These are phyloP conservation scores for Holcopasites calliopsidis DNA, from an alignment of 1,140 invertebrate species.

Conservation along the genomic window DNA sequence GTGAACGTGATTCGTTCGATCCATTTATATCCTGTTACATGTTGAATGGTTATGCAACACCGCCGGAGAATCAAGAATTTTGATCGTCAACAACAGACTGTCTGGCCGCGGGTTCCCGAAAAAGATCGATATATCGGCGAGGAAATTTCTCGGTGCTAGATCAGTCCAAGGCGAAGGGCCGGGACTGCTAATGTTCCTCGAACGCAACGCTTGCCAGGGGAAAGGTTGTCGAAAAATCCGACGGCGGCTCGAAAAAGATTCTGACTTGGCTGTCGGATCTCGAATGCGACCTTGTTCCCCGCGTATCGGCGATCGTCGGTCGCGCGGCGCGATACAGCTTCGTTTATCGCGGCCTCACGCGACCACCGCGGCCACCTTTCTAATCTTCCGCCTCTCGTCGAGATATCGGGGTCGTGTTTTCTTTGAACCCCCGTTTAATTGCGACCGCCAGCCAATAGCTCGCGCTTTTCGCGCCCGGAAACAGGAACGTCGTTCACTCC, in stretches of 20 bases:
- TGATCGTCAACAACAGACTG: not conserved
- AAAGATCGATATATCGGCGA: not conserved
- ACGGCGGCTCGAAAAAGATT: too few species aligned
- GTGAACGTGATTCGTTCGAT: slow-evolving; percentile 1
- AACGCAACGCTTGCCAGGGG: too few species aligned
- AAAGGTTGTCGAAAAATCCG: too few species aligned
- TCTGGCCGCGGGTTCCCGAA: not conserved
- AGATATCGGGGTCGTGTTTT: slow-evolving; percentile 5
- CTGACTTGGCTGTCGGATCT: not conserved
- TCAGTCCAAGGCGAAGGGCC: too few species aligned
- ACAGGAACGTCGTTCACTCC: too few species aligned
- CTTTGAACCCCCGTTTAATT: not conserved
- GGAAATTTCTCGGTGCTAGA: not conserved
- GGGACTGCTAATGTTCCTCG: too few species aligned
- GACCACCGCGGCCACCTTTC: slow-evolving; percentile 14
- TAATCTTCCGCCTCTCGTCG: slow-evolving; percentile 23
- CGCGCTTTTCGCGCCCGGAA: too few species aligned
- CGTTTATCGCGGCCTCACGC: slow-evolving; percentile 14
- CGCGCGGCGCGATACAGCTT: not conserved
- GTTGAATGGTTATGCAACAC: slow-evolving; percentile 14
- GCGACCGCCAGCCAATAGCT: too few species aligned
- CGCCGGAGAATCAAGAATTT: not conserved
- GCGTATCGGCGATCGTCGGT: not conserved
- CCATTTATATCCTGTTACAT: slow-evolving; percentile 11
- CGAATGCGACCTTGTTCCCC: not conserved